These are phyloP conservation scores for Chlamydotis undulata DNA, from an alignment of 2,113 vertebrate species.

Conservation along the genomic window DNA sequence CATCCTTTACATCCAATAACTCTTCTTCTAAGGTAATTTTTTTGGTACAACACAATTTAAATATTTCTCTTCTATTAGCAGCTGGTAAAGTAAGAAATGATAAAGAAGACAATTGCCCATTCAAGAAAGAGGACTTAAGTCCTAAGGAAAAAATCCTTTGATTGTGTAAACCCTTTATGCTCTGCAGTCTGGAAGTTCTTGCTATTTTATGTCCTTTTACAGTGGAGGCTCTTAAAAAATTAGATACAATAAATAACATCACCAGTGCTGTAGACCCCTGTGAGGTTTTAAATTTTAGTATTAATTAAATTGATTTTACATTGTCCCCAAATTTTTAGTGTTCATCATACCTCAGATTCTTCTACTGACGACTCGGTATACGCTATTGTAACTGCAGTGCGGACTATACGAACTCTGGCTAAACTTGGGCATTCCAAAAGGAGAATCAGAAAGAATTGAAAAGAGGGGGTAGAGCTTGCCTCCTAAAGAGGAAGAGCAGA, in stretches of 20 bases:
- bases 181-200: background rate
- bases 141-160: background rate
- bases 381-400: background rate
- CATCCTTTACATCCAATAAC: conserved; percentile 67
- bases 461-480: background rate
- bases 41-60: background rate
- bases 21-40: conserved; percentile 69
- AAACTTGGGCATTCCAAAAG: background rate
- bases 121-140: background rate
- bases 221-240: background rate
- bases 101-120: background rate
- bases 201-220: background rate
- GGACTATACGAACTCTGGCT: background rate
- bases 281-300: background rate
- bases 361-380: background rate
- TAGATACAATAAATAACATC: background rate
- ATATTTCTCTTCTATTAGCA: conserved; percentile 4
- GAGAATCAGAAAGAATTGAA: background rate
- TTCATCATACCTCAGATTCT: background rate
- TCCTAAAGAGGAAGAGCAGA: background rate
- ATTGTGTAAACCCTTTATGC: background rate
- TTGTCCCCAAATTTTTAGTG: background rate
- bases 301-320: background rate
- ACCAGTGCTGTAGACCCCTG: background rate
- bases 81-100: background rate